These are phyloP conservation scores for Hipparchia semele DNA, from an alignment of 2,888 invertebrate genomes.

Conservation along the genomic window DNA sequence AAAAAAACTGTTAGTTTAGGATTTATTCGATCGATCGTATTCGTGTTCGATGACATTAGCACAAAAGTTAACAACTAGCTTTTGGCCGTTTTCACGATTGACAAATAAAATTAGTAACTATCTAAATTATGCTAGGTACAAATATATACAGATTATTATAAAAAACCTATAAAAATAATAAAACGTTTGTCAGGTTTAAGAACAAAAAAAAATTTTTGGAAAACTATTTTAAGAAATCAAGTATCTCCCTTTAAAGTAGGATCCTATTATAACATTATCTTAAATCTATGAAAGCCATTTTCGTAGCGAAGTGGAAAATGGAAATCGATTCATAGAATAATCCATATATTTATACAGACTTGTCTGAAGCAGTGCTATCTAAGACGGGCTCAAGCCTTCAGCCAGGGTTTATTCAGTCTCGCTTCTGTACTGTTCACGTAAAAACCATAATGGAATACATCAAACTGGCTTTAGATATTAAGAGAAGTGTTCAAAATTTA, in stretches of 20 bases:
- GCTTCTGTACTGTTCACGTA: slow-evolving; percentile 15
- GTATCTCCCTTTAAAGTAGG: neutral
- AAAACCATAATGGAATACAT: slow-evolving; percentile 16
- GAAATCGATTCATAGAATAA: slow-evolving; percentile 33
- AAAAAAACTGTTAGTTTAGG: too few species aligned
- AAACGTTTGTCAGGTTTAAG: too few species aligned
- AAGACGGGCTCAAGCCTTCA: slow-evolving; percentile 37
- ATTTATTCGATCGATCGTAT: too few species aligned
- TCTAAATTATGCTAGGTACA: too few species aligned
- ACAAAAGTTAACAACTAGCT: too few species aligned
- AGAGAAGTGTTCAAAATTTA: neutral
- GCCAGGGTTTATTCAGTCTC: slow-evolving; percentile 33
- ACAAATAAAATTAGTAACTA: too few species aligned
- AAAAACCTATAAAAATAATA: too few species aligned
- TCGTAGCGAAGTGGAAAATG: slow-evolving; percentile 27
- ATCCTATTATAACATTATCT: neutral
- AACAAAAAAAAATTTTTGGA: neutral
- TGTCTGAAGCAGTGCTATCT: slow-evolving; percentile 29
- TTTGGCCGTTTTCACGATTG: too few species aligned
- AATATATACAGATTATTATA: too few species aligned
- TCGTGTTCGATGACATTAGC: too few species aligned
- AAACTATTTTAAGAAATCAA: neutral
- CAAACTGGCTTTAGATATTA: slow-evolving; percentile 17
- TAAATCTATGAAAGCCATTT: slow-evolving; percentile 21
- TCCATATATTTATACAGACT: slow-evolving; percentile 36